A percentile compares a stretch with the other conserved stretches of the same genome.
Conservation (phyloP, 2,888 invertebrate genomes). For the Amiota minor region DNA sequence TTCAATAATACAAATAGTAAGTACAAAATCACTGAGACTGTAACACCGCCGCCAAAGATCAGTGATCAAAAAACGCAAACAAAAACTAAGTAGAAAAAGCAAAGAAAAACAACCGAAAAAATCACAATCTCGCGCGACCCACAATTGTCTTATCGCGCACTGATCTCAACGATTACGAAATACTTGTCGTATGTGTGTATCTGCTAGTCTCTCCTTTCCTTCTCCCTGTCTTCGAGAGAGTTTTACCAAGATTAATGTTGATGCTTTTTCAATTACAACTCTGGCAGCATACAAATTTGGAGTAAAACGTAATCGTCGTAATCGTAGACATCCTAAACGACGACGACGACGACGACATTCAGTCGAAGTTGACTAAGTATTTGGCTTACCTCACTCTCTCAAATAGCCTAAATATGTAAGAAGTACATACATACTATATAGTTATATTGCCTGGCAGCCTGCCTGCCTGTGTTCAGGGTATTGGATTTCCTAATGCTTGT, state of each 20-base stretch:
- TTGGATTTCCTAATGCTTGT: constrained; percentile 70
- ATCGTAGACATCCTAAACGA: constrained; percentile 67
- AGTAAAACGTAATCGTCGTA: constrained; percentile 68
- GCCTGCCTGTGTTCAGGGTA: constrained; percentile 49
- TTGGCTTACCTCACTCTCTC: constrained; percentile 24
- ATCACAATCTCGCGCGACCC: constrained; percentile 25
- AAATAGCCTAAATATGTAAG: constrained; percentile 56
- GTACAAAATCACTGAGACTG: background rate
- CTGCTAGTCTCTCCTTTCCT: constrained; percentile 18
- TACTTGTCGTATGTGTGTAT: constrained; percentile 45
- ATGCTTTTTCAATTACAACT: constrained; percentile 72
- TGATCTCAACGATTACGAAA: constrained; percentile 37
- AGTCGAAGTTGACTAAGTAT: constrained; percentile 33
- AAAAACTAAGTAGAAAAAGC: constrained; percentile 14
- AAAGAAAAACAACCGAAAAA: constrained; percentile 20
- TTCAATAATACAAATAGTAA: too few relatives aligned
- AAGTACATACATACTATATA: constrained; percentile 46
- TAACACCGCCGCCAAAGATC: constrained; percentile 28
- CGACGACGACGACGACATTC: constrained; percentile 44
- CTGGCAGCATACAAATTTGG: constrained; percentile 69
- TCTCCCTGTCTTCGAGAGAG: constrained; percentile 33
- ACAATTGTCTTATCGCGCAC: constrained; percentile 52
- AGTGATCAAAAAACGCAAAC: constrained; percentile 9
- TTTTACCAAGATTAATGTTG: constrained; percentile 72
- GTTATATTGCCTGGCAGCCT: constrained; percentile 48